Evolutionary conservation across 2,888 invertebrate genomes (phyloP).

Genomic region (Nowickia ferox): DNA sequence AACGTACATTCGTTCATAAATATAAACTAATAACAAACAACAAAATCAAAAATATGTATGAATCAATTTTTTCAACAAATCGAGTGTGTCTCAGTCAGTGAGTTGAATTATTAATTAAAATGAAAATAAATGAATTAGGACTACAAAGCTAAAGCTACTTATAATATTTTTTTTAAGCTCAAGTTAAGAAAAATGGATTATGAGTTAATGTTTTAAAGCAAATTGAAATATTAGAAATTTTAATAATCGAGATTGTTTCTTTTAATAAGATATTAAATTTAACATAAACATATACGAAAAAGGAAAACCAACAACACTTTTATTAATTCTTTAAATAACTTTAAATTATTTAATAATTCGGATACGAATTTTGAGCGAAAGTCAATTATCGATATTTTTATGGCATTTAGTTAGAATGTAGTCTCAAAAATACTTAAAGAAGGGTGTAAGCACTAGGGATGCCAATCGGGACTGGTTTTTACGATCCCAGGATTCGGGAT

Average conservation of each 20-base stretch:
- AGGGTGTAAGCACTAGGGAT: too few relatives aligned
- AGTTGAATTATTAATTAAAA: constrained; percentile 41
- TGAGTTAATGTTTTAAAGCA: constrained; percentile 21
- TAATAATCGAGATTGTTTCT: constrained; percentile 72
- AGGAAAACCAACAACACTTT: constrained; percentile 17
- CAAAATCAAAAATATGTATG: constrained; percentile 37
- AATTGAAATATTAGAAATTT: neutral
- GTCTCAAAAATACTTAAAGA: neutral
- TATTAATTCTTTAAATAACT: neutral
- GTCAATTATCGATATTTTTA: neutral
- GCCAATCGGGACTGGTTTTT: too few relatives aligned
- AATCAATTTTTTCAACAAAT: constrained; percentile 1
- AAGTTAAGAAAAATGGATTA: constrained; percentile 28
- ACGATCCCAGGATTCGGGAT: too few relatives aligned
- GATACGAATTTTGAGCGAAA: too few relatives aligned
- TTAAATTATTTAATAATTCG: neutral
- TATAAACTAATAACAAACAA: constrained; percentile 42
- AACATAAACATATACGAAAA: neutral
- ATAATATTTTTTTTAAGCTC: constrained; percentile 45
- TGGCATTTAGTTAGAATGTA: neutral
- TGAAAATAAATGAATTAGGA: constrained; percentile 6
- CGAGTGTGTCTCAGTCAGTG: constrained; percentile 47
- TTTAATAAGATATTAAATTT: constrained; percentile 1
- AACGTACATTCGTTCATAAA: neutral
- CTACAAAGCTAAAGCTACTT: constrained; percentile 61